Base-by-base conservation (phyloP, 2,888 invertebrate species). In the Latrodectus elegans region DNA sequence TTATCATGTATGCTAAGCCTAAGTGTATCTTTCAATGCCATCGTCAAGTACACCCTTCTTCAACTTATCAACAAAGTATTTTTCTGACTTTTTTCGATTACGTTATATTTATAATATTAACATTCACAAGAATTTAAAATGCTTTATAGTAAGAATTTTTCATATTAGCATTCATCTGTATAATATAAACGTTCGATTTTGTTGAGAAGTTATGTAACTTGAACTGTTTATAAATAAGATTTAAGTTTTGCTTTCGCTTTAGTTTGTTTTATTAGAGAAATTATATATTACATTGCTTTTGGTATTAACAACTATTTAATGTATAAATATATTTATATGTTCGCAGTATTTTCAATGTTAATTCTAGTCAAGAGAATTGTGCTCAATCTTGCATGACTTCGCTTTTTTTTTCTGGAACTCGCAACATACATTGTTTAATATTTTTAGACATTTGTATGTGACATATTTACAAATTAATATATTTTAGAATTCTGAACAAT, bases 21-120 rank as follows among this genome's bases (percentile, higher is more conserved):
- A 60, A 60, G n/a, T n/a, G 60, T 60, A 60, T 60, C 60, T 60
- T 38, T 38, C 38, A 38, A 38, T 38, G 38, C 60, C 14, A n/a
- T 60, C 60, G 11, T 60, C 60, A 60, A 60, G 60, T 60, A 60
- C 60, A 60, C 60, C 60, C 60, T 60, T 60, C 60, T n/a, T 60
- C n/a, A 15, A 15, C 60, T 60, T 60, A 60, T 60, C n/a, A n/a
- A 60, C n/a, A 60, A 15, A 60, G 60, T 60, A 11, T 60, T 60
- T 60, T 60, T n/a, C 10, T 60, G n/a, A 60, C 11, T 15, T 60
- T 6, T 60, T 60, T 60, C 12, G 55, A 9, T 60, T 10, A 60
- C 60, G 10, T 12, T 60, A 0, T 60, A 60, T 60, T 60, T 11
- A n/a, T 60, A 60, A 15, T 60, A 9, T 60, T 15, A 60, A 8